phyloP scores from a whole-genome alignment of 2,888 invertebrate species.

The Hemicrepidius hirtus region DNA sequence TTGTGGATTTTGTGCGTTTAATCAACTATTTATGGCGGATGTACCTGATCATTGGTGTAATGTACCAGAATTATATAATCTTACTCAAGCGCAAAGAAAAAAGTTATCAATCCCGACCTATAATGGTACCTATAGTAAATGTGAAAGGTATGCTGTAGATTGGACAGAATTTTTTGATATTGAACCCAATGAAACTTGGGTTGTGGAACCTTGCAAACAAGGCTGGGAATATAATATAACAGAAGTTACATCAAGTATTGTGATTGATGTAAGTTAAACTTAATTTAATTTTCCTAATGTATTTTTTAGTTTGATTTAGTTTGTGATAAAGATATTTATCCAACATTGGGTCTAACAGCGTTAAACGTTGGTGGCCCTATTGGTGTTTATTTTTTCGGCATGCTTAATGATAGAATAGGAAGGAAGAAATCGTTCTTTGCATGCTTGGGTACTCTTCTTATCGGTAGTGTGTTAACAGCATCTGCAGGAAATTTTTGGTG shows the following conservation, averaged over 20 bases:
- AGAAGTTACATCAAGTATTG: slow-evolving; percentile 84
- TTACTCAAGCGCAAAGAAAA: slow-evolving; percentile 77
- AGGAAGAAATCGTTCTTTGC: slow-evolving; percentile 89
- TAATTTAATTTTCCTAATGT: slow-evolving; percentile 56
- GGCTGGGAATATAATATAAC: slow-evolving; percentile 88
- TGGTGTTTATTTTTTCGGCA: slow-evolving; percentile 91
- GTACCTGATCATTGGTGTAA: slow-evolving; percentile 91
- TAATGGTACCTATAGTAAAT: slow-evolving; percentile 78
- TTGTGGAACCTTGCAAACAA: slow-evolving; percentile 80
- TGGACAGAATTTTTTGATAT: slow-evolving; percentile 76
- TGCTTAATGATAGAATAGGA: slow-evolving; percentile 91
- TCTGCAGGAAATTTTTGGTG: slow-evolving; percentile 86
- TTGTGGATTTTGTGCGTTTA: slow-evolving; percentile 94
- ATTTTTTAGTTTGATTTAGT: slow-evolving; percentile 89
- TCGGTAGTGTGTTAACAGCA: slow-evolving; percentile 87
- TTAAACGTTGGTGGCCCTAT: slow-evolving; percentile 92
- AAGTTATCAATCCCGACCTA: slow-evolving; percentile 79
- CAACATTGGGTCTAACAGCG: slow-evolving; percentile 89
- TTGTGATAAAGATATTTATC: slow-evolving; percentile 90
- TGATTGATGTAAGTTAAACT: slow-evolving; percentile 81
- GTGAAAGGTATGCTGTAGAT: slow-evolving; percentile 82
- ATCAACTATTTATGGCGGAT: slow-evolving; percentile 94
- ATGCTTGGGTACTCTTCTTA: slow-evolving; percentile 86
- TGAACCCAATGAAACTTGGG: slow-evolving; percentile 76
- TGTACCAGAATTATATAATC: slow-evolving; percentile 79